Conservation (phyloP, 2,888 invertebrate species). For the Pseudanteris insignis region DNA sequence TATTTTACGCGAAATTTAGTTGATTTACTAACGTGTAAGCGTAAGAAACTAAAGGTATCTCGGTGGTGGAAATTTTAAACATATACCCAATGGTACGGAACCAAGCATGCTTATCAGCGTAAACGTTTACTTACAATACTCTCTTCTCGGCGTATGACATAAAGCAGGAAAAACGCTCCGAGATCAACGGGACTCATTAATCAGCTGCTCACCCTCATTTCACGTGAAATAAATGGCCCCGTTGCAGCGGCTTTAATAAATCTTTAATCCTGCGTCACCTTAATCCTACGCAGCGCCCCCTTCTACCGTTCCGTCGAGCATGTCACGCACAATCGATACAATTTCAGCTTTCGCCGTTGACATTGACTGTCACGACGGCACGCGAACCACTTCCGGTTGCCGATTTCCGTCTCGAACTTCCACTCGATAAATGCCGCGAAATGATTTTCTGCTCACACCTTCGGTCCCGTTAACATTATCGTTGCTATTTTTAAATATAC, state of each 20-base stretch:
- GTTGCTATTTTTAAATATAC: neutral
- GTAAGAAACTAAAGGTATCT: too few species aligned
- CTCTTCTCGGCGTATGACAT: too few species aligned
- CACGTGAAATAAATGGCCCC: conserved; percentile 18
- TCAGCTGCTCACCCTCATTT: conserved; percentile 29
- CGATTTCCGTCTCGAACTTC: neutral
- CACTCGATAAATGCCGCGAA: too few species aligned
- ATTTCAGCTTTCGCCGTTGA: conserved; percentile 16
- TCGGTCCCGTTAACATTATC: too few species aligned
- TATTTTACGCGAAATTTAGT: too few species aligned
- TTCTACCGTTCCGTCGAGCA: conserved; percentile 6
- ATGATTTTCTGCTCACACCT: too few species aligned
- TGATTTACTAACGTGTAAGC: too few species aligned
- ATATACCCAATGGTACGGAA: too few species aligned
- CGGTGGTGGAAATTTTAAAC: too few species aligned
- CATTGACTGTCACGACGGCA: conserved; percentile 13
- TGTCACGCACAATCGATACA: conserved; percentile 39
- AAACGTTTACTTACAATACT: too few species aligned
- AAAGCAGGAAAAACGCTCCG: too few species aligned
- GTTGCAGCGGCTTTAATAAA: conserved; percentile 8
- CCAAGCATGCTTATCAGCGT: too few species aligned
- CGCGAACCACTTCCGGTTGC: neutral
- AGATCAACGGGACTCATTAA: neutral
- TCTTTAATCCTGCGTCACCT: conserved; percentile 15
- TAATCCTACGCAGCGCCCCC: conserved; percentile 28